Base-by-base conservation (phyloP, 2,888 invertebrate genomes). In the Plebejus argus region DNA sequence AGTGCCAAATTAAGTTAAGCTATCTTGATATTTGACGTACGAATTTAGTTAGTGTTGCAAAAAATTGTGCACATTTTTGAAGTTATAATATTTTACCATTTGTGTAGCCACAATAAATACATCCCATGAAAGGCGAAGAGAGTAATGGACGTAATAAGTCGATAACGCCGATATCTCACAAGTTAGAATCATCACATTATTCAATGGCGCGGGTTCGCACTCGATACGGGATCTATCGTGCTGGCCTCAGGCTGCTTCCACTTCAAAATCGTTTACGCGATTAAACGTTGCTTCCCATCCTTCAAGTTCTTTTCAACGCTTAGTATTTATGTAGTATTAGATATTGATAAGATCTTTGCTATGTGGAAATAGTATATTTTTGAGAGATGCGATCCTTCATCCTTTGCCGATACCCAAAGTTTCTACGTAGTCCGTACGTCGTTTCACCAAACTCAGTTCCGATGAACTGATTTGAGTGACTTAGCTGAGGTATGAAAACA, bases 201-300 rank as follows among this genome's bases (percentile, higher is more conserved):
- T 61, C 61, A 61, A 61, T 61, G 61, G 61, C 61, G 20, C 61
- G 23, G 61, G 23, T 61, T 61, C 61, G 61, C 61, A 61, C 61
- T 61, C 23, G 61, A 76, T 61, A 76, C 61, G 58, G 20, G 76
- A 76, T 61, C 76, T 76, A 35, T 20, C 58, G 76, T 76, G 61
- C 58, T 58, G 23, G 33, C 28, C 39, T 61, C 39, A 35, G 61
- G 61, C 61, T 61, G 61, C 23, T 23, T 61, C 20, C 20, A 23
- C 23, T 61, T 61, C 61, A 61, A 8, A 23, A 61, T 61, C 10
- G 23, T 61, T 61, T 23, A 61, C 61, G 10, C 23, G 8, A 61
- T 61, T 61, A 61, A 61, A 61, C 23, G 61, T 12, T 61, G 23
- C 61, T 23, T 61, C 58, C 20, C 23, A 61, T 61, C 23, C 61